Evolutionary conservation across 1,140 invertebrate species (phyloP), one percentile per base, ranked within the genome.

Genomic region (Drosophila navojoa): DNA sequence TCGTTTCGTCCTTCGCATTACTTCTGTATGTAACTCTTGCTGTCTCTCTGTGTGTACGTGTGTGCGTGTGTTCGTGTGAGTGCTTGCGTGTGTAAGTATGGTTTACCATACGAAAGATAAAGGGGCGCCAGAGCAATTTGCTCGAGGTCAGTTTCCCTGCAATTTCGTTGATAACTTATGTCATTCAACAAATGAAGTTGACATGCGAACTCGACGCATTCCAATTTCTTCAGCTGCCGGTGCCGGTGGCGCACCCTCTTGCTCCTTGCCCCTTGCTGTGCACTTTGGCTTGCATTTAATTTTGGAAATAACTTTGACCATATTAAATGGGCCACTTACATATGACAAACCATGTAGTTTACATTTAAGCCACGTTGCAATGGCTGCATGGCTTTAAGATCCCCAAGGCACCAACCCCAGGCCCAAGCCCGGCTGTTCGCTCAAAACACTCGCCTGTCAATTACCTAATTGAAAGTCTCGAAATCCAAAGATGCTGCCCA

Each of bases 121-220:
- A 79, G 81, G 74, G 81, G 81, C 57, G 79, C 72, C 79, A 79
- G 77, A 64, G 79, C 82, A 87, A 87, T 87, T 87, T 87, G 82
- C 76, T 87, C 69, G 79, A 76, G 79, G 82, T 87, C 82, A 87
- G 79, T 75, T 87, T 76, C 57, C 59, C 68, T 77, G 84, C 82
- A 73, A 87, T 87, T 87, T 79, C 78, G 72, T 87, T 87, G 82
- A 87, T 87, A 87, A 82, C 82, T 87, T 87, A 87, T 87, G 79
- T 77, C 82, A 78, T 87, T 82, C 79, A 87, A 87, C 76, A 87
- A 87, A 87, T 87, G 82, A 87, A 87, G 82, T 87, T 87, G 79
- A 87, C 82, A 79, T 87, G 82, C 66, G 64, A 57, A 63, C 54
- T 67, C 54, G 15, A 38, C 54, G 44, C 62, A 59, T 59, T 72